phyloP scores from a whole-genome alignment of 2,113 vertebrate genomes.

The Eudyptes chrysolophus region DNA sequence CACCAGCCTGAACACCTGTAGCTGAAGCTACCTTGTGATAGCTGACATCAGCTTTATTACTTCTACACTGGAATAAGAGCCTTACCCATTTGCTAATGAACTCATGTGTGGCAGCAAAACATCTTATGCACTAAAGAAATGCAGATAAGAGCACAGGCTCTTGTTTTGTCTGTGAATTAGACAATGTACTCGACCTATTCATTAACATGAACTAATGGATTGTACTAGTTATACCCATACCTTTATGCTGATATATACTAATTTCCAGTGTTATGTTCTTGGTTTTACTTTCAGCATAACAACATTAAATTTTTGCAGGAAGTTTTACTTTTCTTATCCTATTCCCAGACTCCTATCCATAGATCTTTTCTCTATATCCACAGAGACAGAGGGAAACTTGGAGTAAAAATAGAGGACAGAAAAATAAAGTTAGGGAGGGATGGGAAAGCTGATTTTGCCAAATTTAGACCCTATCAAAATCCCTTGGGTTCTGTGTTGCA shows the following conservation, averaged over 20 bases:
- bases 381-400: background rate
- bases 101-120: background rate
- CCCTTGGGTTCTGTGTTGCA: constrained; percentile 9
- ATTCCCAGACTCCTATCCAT: constrained; percentile 7
- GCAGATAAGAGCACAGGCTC: background rate
- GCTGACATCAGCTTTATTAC: background rate
- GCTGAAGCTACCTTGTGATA: background rate
- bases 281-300: background rate
- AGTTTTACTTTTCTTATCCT: background rate
- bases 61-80: background rate
- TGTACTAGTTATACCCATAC: background rate
- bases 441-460: constrained; percentile 47
- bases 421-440: constrained; percentile 21
- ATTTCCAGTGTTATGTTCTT: background rate
- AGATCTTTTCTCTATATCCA: background rate
- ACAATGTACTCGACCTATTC: background rate
- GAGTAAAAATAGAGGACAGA: constrained; percentile 43
- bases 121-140: background rate
- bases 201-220: background rate
- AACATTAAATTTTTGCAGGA: background rate
- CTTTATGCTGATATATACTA: background rate
- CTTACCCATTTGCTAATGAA: background rate
- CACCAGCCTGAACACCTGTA: background rate
- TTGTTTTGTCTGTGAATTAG: background rate
- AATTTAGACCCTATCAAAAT: constrained; percentile 30